Percentiles rank a stretch among this genome's conserved stretches.
Evolutionary conservation across 2,113 vertebrate genomes (phyloP).

Genomic region (Malurus cyaneus): DNA sequence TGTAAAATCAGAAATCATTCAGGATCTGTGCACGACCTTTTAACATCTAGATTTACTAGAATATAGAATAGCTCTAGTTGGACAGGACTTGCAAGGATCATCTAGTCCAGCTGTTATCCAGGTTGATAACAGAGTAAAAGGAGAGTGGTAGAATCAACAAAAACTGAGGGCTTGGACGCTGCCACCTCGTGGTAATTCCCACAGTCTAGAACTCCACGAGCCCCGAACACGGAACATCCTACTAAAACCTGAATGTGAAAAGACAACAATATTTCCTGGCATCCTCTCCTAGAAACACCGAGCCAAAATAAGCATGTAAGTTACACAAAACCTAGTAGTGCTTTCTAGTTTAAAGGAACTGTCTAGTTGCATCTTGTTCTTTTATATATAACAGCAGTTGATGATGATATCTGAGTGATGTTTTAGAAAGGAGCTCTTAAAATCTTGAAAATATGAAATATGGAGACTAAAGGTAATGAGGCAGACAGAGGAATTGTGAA

Average conservation of each 20-base stretch:
- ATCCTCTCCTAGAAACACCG: not conserved
- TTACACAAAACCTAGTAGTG: not conserved
- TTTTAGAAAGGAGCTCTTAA: not conserved
- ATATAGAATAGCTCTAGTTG: not conserved
- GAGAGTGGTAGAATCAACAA: accelerated
- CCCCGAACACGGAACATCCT: not conserved
- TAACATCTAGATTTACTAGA: not conserved
- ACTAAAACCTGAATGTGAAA: not conserved
- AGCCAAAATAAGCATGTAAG: not conserved
- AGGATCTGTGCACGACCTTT: not conserved
- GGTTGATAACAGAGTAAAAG: not conserved
- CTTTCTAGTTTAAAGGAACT: not conserved
- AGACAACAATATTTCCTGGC: not conserved
- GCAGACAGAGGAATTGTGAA: not conserved
- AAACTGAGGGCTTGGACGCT: not conserved
- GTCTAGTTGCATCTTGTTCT: not conserved
- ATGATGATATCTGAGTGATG: not conserved
- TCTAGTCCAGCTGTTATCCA: not conserved
- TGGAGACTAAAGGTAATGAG: not conserved
- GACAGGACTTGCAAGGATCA: not conserved
- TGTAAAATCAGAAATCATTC: not conserved
- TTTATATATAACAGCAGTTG: accelerated
- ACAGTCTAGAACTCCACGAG: not conserved
- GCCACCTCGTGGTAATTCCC: slow-evolving; percentile 31
- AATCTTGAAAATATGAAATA: not conserved